Conservation (phyloP, 2,113 vertebrate genomes). For the Oostethus manadensis region DNA sequence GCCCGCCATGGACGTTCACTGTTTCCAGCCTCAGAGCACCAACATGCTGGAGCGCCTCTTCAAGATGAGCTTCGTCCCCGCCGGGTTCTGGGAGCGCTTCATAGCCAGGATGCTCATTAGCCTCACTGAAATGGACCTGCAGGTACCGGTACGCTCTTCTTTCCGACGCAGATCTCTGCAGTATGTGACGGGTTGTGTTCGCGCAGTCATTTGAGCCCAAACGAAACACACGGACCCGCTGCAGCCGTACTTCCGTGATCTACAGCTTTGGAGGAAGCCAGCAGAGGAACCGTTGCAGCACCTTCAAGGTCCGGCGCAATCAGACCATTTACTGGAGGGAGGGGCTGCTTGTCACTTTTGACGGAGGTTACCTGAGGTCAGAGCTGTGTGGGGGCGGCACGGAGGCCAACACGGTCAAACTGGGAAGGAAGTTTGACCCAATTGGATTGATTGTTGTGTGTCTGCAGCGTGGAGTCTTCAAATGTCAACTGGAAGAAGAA, state of each 20-base stretch:
- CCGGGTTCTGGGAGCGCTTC: slow-evolving; percentile 96
- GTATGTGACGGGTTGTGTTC: slow-evolving; percentile 1
- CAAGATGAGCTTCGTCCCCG: slow-evolving; percentile 97
- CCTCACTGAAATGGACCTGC: slow-evolving; percentile 91
- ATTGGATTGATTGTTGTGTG: not conserved
- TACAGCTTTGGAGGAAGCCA: slow-evolving; percentile 88
- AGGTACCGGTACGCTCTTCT: slow-evolving; percentile 69
- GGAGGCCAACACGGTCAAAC: too few relatives aligned
- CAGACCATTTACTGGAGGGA: slow-evolving; percentile 79
- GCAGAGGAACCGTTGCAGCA: slow-evolving; percentile 88
- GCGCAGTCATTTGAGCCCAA: slow-evolving; percentile 84
- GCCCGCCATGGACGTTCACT: slow-evolving; percentile 85
- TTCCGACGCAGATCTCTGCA: not conserved
- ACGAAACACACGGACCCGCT: slow-evolving; percentile 68
- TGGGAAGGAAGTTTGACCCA: too few relatives aligned
- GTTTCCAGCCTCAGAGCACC: slow-evolving; percentile 74
- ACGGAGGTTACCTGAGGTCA: slow-evolving; percentile 94
- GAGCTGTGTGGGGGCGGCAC: not conserved
- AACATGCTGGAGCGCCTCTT: slow-evolving; percentile 91
- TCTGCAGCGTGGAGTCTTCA: slow-evolving; percentile 86
- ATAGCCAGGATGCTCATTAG: slow-evolving; percentile 97
- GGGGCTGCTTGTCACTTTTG: slow-evolving; percentile 82
- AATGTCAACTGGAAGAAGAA: slow-evolving; percentile 96
- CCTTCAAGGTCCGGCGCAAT: slow-evolving; percentile 84
- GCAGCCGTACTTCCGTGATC: slow-evolving; percentile 76